A percentile compares a stretch with the other conserved stretches of the same genome.
phyloP scores from a whole-genome alignment of 2,888 invertebrate species.

The Herminia tarsipennalis region DNA sequence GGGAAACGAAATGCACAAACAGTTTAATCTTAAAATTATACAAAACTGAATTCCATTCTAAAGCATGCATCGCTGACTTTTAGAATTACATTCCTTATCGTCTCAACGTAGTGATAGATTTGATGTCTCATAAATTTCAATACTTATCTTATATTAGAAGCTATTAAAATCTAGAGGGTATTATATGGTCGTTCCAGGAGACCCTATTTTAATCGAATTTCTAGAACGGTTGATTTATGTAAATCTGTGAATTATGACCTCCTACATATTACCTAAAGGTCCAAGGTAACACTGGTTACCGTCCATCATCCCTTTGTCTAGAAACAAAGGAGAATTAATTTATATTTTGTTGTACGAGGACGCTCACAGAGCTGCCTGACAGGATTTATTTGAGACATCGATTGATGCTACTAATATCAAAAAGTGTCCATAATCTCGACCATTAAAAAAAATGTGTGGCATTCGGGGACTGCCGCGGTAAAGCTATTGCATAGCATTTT shows the following conservation, averaged over 20 bases:
- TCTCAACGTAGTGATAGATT: background rate
- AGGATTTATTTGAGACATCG: too few species aligned
- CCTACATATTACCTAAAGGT: slow-evolving; percentile 32
- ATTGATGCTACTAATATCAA: too few species aligned
- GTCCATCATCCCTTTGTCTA: slow-evolving; percentile 29
- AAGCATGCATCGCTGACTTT: too few species aligned
- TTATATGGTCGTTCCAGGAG: slow-evolving; percentile 19
- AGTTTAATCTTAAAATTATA: too few species aligned
- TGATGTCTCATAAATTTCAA: background rate
- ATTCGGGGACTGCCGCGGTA: too few species aligned
- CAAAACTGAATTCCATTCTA: too few species aligned
- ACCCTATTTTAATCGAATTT: slow-evolving; percentile 40
- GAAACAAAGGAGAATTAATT: slow-evolving; percentile 25
- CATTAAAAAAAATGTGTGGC: too few species aligned
- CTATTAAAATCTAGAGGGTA: slow-evolving; percentile 30
- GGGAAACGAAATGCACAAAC: too few species aligned
- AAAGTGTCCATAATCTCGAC: too few species aligned
- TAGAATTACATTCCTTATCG: background rate
- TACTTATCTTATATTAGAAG: slow-evolving; percentile 12
- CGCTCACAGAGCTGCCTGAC: background rate
- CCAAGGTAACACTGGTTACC: slow-evolving; percentile 22
- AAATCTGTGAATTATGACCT: slow-evolving; percentile 35
- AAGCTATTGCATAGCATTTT: too few species aligned
- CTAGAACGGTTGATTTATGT: slow-evolving; percentile 41
- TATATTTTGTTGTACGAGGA: slow-evolving; percentile 3